phyloP scores from a whole-genome alignment of 2,888 invertebrate species.

The Eupsilia transversa region DNA sequence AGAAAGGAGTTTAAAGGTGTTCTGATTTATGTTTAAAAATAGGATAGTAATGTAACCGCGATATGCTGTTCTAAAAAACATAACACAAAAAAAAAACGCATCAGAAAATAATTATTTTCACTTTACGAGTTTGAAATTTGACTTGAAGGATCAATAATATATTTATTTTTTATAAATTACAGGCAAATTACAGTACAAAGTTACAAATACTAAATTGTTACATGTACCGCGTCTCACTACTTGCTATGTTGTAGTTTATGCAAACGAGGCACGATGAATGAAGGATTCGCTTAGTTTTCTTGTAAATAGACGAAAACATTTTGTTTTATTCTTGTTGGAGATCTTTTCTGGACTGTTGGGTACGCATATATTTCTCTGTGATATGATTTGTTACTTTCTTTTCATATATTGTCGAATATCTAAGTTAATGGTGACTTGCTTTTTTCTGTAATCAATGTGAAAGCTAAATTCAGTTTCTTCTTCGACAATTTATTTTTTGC shows the following conservation, averaged over 20 bases:
- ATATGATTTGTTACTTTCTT: conserved; percentile 77
- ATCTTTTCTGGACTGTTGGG: conserved; percentile 75
- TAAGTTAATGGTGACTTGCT: conserved; percentile 57
- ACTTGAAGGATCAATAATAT: background rate
- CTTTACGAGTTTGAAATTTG: too few species aligned
- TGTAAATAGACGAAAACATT: conserved; percentile 80
- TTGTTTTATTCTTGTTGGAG: conserved; percentile 76
- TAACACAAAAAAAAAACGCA: background rate
- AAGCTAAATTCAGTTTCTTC: conserved; percentile 17
- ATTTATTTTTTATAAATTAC: background rate
- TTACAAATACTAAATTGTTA: background rate
- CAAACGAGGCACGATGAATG: conserved; percentile 75
- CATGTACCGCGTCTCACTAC: background rate
- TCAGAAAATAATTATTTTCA: too few species aligned
- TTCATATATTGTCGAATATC: conserved; percentile 56
- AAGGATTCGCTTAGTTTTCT: conserved; percentile 79
- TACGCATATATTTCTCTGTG: conserved; percentile 70
- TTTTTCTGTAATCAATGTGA: conserved; percentile 55
- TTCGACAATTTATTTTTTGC: conserved; percentile 31
- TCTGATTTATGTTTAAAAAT: background rate
- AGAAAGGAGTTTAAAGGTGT: conserved; percentile 18
- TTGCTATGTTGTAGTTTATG: conserved; percentile 24
- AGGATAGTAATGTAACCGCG: too few species aligned
- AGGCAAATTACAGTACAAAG: background rate
- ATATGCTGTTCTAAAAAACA: background rate